These are phyloP conservation scores for Dione juno DNA, from an alignment of 2,888 invertebrate genomes.

Conservation along the genomic window DNA sequence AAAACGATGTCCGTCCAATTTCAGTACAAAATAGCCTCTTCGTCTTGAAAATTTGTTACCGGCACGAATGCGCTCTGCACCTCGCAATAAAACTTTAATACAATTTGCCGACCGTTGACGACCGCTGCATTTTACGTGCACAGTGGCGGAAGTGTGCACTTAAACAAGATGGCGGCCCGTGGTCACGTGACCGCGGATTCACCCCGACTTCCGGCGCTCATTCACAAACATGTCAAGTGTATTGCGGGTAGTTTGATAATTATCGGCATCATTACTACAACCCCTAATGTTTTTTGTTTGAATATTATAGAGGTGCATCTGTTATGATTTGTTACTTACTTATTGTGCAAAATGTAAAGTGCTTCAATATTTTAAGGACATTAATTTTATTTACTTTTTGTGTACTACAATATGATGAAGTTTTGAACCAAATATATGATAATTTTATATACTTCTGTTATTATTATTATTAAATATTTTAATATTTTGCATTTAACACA, in stretches of 20 bases:
- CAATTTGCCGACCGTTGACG: constrained; percentile 60
- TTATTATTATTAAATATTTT: no score
- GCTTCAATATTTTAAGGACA: neutral
- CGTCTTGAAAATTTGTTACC: constrained; percentile 48
- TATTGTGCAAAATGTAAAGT: constrained; percentile 3
- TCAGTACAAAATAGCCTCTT: constrained; percentile 38
- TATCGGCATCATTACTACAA: constrained; percentile 64
- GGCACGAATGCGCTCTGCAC: constrained; percentile 49
- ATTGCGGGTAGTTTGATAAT: constrained; percentile 77
- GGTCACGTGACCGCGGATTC: constrained; percentile 80
- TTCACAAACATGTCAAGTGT: constrained; percentile 78
- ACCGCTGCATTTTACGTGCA: constrained; percentile 61
- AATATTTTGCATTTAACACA: no score
- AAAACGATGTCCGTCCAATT: constrained; percentile 37
- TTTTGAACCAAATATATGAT: no score
- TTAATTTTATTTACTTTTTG: neutral
- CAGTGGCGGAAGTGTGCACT: constrained; percentile 74
- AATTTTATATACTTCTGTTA: no score
- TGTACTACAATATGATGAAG: neutral
- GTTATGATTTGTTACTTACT: constrained; percentile 63
- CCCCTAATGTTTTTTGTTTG: constrained; percentile 63
- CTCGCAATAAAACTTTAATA: constrained; percentile 54
- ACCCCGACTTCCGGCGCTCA: constrained; percentile 76
- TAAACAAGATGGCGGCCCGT: constrained; percentile 77
- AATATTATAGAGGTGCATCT: constrained; percentile 66